Percentiles rank a stretch among this genome's conserved stretches.
These are phyloP conservation scores for Halocynthia roretzi DNA, from an alignment of 23 tunicate species.

Conservation along the genomic window DNA sequence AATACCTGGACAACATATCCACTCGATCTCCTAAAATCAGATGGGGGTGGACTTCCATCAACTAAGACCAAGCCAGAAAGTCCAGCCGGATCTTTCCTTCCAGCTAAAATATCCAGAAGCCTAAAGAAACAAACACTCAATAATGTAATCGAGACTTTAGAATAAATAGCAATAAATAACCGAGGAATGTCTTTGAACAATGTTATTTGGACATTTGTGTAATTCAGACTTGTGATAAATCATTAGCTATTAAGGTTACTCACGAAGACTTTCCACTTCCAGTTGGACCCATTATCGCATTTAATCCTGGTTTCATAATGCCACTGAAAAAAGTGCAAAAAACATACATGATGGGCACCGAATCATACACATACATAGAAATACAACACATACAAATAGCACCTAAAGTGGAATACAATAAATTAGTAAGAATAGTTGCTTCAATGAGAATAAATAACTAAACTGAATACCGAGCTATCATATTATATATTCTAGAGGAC, in stretches of 20 bases:
- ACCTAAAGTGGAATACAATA: no score
- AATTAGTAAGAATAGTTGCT: no score
- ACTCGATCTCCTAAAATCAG: constrained; percentile 76
- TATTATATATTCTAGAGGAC: no score
- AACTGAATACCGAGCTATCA: no score
- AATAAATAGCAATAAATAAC: no score
- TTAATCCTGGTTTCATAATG: constrained; percentile 41
- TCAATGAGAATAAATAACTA: no score
- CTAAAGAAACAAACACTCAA: constrained; percentile 5
- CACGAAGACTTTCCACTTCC: constrained; percentile 94
- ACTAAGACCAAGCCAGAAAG: constrained; percentile 58
- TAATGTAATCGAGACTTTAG: background rate
- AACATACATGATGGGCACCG: no score
- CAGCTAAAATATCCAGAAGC: constrained; percentile 81
- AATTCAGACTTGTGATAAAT: no score
- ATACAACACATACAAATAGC: no score
- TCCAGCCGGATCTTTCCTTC: constrained; percentile 83
- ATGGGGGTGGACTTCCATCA: constrained; percentile 55
- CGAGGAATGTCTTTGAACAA: no score
- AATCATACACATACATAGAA: no score
- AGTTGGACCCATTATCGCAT: constrained; percentile 88
- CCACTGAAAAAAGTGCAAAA: constrained; percentile 12
- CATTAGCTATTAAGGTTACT: background rate
- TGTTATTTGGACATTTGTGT: no score
- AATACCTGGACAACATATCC: constrained; percentile 85